phyloP scores from a whole-genome alignment of 2,797 vertebrate genomes.

The Cuculus canorus region DNA sequence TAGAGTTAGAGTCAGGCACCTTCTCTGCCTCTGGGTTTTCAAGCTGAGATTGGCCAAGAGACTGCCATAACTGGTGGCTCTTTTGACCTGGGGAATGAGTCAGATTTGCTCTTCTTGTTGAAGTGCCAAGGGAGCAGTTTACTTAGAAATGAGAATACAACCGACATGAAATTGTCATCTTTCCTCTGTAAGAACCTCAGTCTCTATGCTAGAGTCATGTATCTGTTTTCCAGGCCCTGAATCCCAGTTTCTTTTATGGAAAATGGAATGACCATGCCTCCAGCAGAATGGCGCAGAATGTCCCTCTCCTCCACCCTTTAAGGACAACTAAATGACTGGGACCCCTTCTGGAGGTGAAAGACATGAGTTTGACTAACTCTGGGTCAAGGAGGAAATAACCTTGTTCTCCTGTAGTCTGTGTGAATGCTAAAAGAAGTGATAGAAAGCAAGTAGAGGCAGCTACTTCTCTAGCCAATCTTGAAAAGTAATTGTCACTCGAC shows the following conservation, averaged over 20 bases:
- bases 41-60: not conserved
- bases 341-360: not conserved
- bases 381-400: not conserved
- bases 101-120: not conserved
- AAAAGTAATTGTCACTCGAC: not conserved
- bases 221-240: not conserved
- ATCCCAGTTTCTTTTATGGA: not conserved
- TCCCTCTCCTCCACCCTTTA: not conserved
- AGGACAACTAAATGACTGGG: not conserved
- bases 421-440: not conserved
- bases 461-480: not conserved
- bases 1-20: not conserved
- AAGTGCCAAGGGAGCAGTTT: not conserved
- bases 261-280: not conserved
- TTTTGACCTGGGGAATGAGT: not conserved
- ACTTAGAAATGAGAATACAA: not conserved
- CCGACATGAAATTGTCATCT: not conserved
- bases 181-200: not conserved
- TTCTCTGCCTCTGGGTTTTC: not conserved
- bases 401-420: not conserved
- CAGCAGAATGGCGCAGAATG: not conserved
- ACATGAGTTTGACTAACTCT: not conserved
- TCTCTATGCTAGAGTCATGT: not conserved
- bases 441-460: not conserved
- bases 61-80: not conserved